Conservation (phyloP, 2,888 invertebrate genomes). For the Papilio protenor region DNA sequence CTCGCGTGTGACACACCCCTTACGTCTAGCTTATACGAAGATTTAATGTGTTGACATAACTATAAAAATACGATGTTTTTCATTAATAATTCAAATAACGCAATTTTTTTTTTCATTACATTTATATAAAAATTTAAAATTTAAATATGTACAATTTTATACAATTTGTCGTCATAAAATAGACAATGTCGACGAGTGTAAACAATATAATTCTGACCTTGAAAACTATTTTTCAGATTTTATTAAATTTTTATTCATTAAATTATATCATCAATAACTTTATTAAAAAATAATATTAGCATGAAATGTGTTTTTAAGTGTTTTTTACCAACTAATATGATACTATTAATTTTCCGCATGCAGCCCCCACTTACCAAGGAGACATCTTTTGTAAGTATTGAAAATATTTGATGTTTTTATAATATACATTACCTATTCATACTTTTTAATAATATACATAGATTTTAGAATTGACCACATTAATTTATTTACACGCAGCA, state of each 20-base stretch:
- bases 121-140: too few relatives aligned
- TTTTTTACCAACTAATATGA: slow-evolving; percentile 56
- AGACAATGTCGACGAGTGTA: neutral
- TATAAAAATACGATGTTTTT: neutral
- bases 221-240: neutral
- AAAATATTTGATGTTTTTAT: neutral
- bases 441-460: neutral
- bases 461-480: slow-evolving; percentile 26
- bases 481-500: slow-evolving; percentile 71
- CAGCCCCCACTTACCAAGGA: slow-evolving; percentile 83
- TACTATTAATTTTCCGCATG: slow-evolving; percentile 75
- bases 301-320: slow-evolving; percentile 44
- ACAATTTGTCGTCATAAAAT: neutral
- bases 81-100: neutral
- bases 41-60: neutral
- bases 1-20: slow-evolving; percentile 25
- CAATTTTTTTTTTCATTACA: neutral
- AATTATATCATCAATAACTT: neutral
- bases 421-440: neutral
- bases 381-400: slow-evolving; percentile 78
- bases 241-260: neutral
- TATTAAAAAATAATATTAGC: slow-evolving; percentile 15
- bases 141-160: too few relatives aligned
- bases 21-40: neutral
- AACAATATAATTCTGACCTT: neutral